phyloP scores from a whole-genome alignment of 2,113 vertebrate species.

The Poeciliopsis turrubarensis region DNA sequence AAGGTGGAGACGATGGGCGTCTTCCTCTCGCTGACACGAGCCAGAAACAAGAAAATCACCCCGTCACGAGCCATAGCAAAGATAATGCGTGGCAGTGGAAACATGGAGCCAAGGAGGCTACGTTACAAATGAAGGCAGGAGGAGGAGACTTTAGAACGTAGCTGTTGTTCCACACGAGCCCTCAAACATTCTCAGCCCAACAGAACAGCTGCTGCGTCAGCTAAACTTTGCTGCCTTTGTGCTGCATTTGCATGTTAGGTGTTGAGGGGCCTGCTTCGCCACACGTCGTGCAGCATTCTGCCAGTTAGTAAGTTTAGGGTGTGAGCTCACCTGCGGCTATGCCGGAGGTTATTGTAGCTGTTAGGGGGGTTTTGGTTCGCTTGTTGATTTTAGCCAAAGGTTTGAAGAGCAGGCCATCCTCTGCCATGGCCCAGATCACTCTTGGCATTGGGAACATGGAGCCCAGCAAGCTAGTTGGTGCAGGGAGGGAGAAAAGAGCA shows the following conservation, averaged over 20 bases:
- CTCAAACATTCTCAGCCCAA: constrained; percentile 21
- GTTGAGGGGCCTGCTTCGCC: constrained; percentile 29
- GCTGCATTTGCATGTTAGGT: not conserved
- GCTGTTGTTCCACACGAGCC: constrained; percentile 33
- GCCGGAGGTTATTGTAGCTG: constrained; percentile 90
- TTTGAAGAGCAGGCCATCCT: constrained; percentile 94
- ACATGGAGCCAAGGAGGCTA: constrained; percentile 86
- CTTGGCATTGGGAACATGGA: constrained; percentile 98
- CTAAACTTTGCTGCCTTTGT: not conserved
- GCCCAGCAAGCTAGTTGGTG: constrained; percentile 85
- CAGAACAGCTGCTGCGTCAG: not conserved
- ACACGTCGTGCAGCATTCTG: constrained; percentile 1
- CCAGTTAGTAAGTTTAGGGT: constrained; percentile 54
- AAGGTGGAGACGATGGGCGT: constrained; percentile 80
- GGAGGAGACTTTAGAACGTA: constrained; percentile 47
- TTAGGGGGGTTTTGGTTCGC: constrained; percentile 91
- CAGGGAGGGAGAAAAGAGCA: constrained; percentile 46
- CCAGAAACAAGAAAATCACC: constrained; percentile 84
- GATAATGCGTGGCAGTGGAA: constrained; percentile 84
- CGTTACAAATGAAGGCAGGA: constrained; percentile 44
- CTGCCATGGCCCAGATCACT: constrained; percentile 97
- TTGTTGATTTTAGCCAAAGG: constrained; percentile 84
- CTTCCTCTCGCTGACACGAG: constrained; percentile 75
- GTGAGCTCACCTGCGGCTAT: constrained; percentile 86
- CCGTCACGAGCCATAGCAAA: constrained; percentile 84